These are phyloP conservation scores for Pituophis catenifer DNA, from an alignment of 2,113 vertebrate species.

Conservation along the genomic window DNA sequence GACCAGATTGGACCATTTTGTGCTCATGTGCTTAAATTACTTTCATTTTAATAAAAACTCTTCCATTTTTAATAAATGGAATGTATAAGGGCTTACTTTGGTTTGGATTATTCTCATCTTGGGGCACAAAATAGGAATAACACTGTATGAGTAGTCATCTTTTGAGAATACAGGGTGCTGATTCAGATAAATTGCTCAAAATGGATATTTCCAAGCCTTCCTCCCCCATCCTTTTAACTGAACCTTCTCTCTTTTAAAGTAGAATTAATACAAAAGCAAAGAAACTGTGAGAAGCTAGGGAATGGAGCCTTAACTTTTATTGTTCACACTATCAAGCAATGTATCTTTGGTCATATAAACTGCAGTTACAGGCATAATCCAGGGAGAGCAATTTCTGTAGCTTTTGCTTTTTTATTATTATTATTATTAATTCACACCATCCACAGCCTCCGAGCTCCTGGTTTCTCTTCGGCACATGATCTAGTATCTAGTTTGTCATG, in stretches of 20 bases:
- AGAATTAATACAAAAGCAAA: background rate
- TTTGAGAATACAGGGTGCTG: background rate
- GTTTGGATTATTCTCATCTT: background rate
- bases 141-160: background rate
- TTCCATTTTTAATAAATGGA: background rate
- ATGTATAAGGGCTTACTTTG: background rate
- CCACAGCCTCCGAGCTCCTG: background rate
- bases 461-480: constrained; percentile 16
- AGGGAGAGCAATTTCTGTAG: background rate
- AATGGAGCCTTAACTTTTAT: background rate
- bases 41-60: background rate
- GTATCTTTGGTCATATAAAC: background rate
- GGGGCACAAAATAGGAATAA: background rate
- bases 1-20: background rate
- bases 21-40: background rate
- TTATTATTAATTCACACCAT: constrained; percentile 4
- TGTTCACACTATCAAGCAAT: background rate
- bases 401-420: constrained; percentile 15
- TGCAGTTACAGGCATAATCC: background rate
- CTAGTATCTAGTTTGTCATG: constrained; percentile 23
- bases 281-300: background rate
- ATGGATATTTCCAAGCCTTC: background rate
- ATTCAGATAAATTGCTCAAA: background rate
- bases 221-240: background rate
- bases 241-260: background rate